Base-by-base conservation (phyloP, 2,113 vertebrate genomes). In the Tupaia tana region DNA sequence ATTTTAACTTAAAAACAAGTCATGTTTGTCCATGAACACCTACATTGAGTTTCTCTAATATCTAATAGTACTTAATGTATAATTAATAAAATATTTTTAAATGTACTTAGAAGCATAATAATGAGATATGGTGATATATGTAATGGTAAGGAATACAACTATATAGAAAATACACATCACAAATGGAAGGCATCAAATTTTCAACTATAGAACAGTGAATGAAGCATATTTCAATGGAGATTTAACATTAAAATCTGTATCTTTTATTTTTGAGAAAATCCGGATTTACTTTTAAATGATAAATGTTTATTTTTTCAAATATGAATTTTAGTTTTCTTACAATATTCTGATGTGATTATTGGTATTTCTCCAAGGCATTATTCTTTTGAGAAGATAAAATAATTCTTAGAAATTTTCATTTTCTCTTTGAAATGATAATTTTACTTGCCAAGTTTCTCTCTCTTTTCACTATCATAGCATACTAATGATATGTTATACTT, bases 361-460 rank as follows among this genome's bases (percentile, higher is more conserved):
- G 12, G 14, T 67, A 12, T 66, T 93, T 25, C 11, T 3, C 13
- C 14, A 7, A 59, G 56, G 2, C 12, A 81, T 58, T 43, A 22
- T 34, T 88, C 43, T 69, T 86, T n/a, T 64, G 67, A 74, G n/a
- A 73, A 80, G 56, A 88, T 78, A 73, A 95, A 81, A 71, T 27
- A 66, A 63, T 81, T 71, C 25, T 71, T 93, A 56, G 61, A 93
- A 77, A 86, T 82, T 89, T 75, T 64, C 29, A 73, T 56, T 78
- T 80, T 85, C 6, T 69, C 10, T 83, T 91, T 93, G 58, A 94
- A 79, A 63, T 94, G 22, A 82, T 89, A 56, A 89, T 83, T 52
- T 27, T 52, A 71, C 67, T 95, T 89, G 34, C 5, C 34, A 69
- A 31, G 7, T 69, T 15, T 58, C 29, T 71, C 1, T 77, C 12